Conservation (phyloP, 2,113 vertebrate species). For the Ciconia boyciana region DNA sequence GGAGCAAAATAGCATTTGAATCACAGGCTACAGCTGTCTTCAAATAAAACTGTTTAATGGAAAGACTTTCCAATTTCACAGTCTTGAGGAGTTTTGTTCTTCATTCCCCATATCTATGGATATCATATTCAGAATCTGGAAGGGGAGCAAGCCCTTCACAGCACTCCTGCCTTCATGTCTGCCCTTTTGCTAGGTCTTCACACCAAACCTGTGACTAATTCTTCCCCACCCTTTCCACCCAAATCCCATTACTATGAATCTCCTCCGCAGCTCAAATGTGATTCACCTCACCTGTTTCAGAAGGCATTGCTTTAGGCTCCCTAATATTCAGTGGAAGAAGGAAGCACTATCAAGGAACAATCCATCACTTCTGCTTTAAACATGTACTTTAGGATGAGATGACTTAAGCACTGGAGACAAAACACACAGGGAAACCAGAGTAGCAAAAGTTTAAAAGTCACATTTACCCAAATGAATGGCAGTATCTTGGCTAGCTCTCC, state of each 20-base stretch:
- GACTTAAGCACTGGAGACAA: neutral
- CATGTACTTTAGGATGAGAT: neutral
- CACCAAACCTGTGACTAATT: neutral
- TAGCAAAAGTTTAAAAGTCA: neutral
- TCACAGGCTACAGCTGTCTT: neutral
- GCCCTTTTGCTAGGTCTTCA: neutral
- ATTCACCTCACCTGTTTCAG: neutral
- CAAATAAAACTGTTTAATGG: neutral
- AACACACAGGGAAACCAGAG: neutral
- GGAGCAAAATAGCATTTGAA: neutral
- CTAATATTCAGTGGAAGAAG: neutral
- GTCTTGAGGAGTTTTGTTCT: neutral
- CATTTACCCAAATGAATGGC: neutral
- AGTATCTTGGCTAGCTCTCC: neutral
- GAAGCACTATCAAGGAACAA: neutral
- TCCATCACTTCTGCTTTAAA: neutral
- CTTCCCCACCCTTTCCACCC: neutral
- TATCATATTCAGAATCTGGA: neutral
- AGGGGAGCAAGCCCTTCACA: neutral
- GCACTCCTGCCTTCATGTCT: neutral
- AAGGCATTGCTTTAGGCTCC: neutral
- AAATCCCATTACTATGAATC: neutral
- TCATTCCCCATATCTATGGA: neutral
- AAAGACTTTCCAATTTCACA: neutral
- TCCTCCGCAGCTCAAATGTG: neutral